These are phyloP conservation scores for Pseudotriccus pelzelni DNA, from an alignment of 2,797 vertebrate genomes.

Conservation along the genomic window DNA sequence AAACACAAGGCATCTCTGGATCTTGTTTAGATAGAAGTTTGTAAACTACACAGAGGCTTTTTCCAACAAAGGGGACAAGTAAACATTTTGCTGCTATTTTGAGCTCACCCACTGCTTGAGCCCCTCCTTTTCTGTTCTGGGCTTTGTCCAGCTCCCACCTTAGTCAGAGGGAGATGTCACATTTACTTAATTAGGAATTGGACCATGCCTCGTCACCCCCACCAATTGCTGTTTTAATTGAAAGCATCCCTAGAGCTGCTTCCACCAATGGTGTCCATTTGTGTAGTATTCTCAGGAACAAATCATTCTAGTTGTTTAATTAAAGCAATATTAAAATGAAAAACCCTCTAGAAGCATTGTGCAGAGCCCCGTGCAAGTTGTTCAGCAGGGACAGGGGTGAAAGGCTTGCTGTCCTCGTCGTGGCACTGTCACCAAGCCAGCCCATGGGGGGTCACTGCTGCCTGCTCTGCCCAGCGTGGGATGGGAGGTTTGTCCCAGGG, in stretches of 20 bases:
- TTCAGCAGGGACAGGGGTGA: not conserved
- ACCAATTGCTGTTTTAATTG: not conserved
- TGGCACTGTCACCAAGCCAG: not conserved
- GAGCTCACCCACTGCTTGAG: not conserved
- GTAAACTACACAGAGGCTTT: not conserved
- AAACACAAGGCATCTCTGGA: fast-evolving
- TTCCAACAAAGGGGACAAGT: not conserved
- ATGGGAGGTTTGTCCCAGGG: not conserved
- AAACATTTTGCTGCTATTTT: not conserved
- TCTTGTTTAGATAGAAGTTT: not conserved
- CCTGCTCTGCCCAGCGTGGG: not conserved
- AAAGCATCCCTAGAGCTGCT: conserved; percentile 10
- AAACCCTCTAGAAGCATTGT: not conserved
- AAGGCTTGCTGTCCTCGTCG: not conserved
- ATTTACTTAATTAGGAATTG: not conserved
- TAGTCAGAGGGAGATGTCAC: not conserved
- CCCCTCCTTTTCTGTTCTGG: not conserved
- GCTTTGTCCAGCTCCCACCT: not conserved
- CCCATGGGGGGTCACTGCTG: fast-evolving
- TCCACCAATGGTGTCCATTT: not conserved
- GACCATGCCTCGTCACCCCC: not conserved
- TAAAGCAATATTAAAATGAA: not conserved
- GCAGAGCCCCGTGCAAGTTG: not conserved
- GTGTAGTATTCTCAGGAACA: not conserved
- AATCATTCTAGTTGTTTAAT: not conserved